A percentile compares a stretch with the other conserved stretches of the same genome.
These are phyloP conservation scores for Eudyptes chrysolophus DNA, from an alignment of 2,113 vertebrate genomes.

Conservation along the genomic window DNA sequence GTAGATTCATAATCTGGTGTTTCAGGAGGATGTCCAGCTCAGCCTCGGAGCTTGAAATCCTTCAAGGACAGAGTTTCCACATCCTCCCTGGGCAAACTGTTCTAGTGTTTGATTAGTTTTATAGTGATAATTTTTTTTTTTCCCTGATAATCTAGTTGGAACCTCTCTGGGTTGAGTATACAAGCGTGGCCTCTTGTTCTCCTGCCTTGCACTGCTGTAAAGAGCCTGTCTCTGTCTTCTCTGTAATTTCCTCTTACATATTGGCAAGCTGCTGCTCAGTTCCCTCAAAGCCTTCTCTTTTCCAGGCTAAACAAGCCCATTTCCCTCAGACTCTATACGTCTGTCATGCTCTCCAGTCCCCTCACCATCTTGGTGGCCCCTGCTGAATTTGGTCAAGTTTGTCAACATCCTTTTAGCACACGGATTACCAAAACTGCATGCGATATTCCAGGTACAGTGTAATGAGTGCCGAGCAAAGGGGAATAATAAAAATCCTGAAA, in stretches of 20 bases:
- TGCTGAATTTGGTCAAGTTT: not conserved
- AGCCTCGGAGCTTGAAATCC: not conserved
- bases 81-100: not conserved
- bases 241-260: not conserved
- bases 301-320: not conserved
- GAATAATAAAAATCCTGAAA: not conserved
- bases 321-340: not conserved
- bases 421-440: not conserved
- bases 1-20: not conserved
- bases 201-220: not conserved
- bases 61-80: not conserved
- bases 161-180: not conserved
- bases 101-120: not conserved
- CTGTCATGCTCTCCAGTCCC: not conserved
- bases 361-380: not conserved
- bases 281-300: not conserved
- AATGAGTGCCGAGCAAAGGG: not conserved
- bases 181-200: not conserved
- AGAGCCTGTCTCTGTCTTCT: not conserved
- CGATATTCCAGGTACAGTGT: not conserved
- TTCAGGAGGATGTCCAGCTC: not conserved
- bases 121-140: not conserved
- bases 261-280: not conserved
- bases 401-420: not conserved
- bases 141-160: not conserved